Percentiles rank a stretch among this genome's conserved stretches.
Conservation (phyloP, 2,113 vertebrate genomes). For the Orycteropus afer region DNA sequence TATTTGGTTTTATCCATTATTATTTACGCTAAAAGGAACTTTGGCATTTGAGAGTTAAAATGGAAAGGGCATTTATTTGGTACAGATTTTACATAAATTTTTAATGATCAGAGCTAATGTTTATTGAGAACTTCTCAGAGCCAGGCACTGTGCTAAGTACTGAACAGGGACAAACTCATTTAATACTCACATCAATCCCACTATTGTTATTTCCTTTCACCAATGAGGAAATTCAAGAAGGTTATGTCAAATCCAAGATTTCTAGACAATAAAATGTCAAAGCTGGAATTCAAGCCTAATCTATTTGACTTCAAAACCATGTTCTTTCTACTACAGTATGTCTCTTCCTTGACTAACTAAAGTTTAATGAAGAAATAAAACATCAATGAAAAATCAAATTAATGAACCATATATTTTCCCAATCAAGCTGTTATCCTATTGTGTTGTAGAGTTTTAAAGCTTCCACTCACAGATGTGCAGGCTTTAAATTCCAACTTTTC, state of each 20-base stretch:
- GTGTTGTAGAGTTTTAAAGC: constrained; percentile 5
- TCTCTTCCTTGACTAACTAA: not conserved
- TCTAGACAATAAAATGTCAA: not conserved
- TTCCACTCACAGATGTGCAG: not conserved
- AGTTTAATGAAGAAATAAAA: constrained; percentile 35
- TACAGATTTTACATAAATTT: not conserved
- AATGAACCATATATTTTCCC: not conserved
- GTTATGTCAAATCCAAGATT: not conserved
- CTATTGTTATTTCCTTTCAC: not conserved
- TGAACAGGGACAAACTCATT: not conserved
- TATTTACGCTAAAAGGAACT: not conserved
- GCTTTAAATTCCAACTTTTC: constrained; percentile 38
- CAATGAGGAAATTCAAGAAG: not conserved
- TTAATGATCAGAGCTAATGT: not conserved
- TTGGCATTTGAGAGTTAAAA: not conserved
- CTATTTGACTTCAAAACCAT: not conserved
- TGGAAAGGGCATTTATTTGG: not conserved
- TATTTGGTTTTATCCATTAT: no score
- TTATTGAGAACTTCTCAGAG: not conserved
- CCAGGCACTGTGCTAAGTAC: not conserved
- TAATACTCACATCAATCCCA: not conserved
- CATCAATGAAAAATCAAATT: not conserved
- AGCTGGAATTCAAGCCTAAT: not conserved
- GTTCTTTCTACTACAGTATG: not conserved
- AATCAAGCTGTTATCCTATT: not conserved